Percentiles rank a stretch among this genome's conserved stretches.
phyloP scores from a whole-genome alignment of 2,113 vertebrate genomes.

The Lepidothrix coronata region DNA sequence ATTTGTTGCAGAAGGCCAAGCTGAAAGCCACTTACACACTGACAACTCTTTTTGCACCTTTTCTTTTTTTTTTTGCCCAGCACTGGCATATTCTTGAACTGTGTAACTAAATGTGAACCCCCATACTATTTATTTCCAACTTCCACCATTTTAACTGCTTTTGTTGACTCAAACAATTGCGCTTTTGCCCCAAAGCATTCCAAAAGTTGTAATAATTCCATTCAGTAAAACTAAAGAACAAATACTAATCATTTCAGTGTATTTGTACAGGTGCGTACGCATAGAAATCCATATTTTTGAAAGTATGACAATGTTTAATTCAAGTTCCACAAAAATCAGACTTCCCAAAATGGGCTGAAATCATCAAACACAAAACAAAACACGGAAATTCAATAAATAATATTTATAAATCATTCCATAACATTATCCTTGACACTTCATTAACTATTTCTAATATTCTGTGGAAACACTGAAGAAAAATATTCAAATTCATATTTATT shows the following conservation, averaged over 20 bases:
- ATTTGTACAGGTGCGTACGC: background rate
- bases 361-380: background rate
- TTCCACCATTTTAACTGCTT: background rate
- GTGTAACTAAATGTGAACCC: background rate
- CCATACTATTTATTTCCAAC: background rate
- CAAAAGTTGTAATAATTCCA: background rate
- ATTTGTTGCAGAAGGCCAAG: background rate
- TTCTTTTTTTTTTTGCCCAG: background rate
- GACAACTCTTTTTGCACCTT: background rate
- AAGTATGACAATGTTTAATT: background rate
- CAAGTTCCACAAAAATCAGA: background rate
- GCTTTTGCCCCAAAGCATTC: background rate
- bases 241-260: background rate
- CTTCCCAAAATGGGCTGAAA: background rate
- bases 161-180: background rate
- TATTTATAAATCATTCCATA: background rate
- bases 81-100: background rate
- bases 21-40: background rate
- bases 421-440: background rate
- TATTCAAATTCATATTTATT: background rate
- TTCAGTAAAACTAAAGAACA: background rate
- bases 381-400: background rate
- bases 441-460: background rate
- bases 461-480: background rate
- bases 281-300: fast-evolving